Percentiles rank a stretch among this genome's conserved stretches.
These are phyloP conservation scores for Acipenser transmontanus DNA, from an alignment of 2,797 vertebrate genomes.

Conservation along the genomic window DNA sequence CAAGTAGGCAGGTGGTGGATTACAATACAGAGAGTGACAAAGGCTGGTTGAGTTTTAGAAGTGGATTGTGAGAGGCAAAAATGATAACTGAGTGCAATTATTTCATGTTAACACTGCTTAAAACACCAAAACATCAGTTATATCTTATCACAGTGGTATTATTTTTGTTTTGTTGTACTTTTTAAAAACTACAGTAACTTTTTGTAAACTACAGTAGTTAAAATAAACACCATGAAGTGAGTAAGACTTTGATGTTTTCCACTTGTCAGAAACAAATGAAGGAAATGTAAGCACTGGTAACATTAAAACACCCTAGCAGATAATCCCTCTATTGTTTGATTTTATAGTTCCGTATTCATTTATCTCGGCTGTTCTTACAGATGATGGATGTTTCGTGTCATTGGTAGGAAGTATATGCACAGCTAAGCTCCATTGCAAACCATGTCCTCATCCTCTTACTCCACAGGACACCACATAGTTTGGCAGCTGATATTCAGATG, in stretches of 20 bases:
- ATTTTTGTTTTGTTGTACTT: no score
- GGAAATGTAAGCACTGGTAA: constrained; percentile 42
- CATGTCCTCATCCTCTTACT: constrained; percentile 74
- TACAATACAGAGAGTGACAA: no score
- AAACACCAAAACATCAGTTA: no score
- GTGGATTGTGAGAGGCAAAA: no score
- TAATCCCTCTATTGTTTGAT: constrained; percentile 72
- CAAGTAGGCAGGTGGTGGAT: no score
- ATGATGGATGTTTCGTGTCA: constrained; percentile 92
- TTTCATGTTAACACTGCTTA: no score
- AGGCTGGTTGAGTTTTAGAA: no score
- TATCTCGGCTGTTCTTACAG: constrained; percentile 50
- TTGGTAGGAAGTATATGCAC: constrained; percentile 77
- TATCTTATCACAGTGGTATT: no score
- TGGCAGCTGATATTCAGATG: constrained; percentile 75
- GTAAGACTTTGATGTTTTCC: constrained; percentile 8
- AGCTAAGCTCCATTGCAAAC: constrained; percentile 80
- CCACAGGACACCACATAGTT: constrained; percentile 81
- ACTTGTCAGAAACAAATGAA: constrained; percentile 34
- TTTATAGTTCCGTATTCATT: constrained; percentile 48
- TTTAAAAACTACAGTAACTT: no score
- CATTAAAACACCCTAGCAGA: constrained; percentile 42
- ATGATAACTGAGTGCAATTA: no score
- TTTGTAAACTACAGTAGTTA: no score
- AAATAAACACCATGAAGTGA: no score